Evolutionary conservation across 2,113 vertebrate species (phyloP).

Genomic region (Choloepus hoffmanni): DNA sequence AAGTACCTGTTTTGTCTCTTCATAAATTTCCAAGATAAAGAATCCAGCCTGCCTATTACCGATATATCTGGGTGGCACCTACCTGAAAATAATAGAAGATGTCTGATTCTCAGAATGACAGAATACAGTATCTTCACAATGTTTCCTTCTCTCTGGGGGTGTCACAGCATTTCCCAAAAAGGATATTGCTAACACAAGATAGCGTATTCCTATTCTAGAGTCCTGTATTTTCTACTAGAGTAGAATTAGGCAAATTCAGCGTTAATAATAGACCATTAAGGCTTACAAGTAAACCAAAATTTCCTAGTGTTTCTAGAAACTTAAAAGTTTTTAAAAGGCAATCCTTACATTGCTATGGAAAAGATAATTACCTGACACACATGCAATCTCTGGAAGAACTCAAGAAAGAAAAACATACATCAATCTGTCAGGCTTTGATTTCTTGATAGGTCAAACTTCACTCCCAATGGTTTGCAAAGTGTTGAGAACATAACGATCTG

Average conservation of each 20-base stretch:
- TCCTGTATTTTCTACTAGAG: neutral
- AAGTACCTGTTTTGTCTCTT: neutral
- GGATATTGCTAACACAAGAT: neutral
- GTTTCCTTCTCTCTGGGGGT: neutral
- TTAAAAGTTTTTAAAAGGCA: slow-evolving; percentile 6
- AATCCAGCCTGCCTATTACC: neutral
- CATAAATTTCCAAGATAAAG: neutral
- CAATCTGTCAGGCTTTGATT: slow-evolving; percentile 50
- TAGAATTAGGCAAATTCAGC: neutral
- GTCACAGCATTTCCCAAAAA: neutral
- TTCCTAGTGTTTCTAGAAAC: slow-evolving; percentile 12
- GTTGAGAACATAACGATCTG: slow-evolving; percentile 14
- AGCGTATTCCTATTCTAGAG: neutral
- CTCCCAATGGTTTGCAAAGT: neutral
- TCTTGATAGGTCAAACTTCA: slow-evolving; percentile 29
- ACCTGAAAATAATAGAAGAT: neutral
- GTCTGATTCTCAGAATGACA: neutral
- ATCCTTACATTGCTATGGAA: slow-evolving; percentile 39
- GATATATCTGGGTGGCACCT: neutral
- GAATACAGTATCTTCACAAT: neutral
- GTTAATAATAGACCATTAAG: slow-evolving; percentile 28
- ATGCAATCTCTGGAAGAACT: slow-evolving; percentile 47
- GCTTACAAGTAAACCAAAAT: neutral
- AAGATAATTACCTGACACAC: slow-evolving; percentile 49
- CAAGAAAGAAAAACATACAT: neutral